These are phyloP conservation scores for Timandra comae DNA, from an alignment of 2,888 invertebrate species.

Conservation along the genomic window DNA sequence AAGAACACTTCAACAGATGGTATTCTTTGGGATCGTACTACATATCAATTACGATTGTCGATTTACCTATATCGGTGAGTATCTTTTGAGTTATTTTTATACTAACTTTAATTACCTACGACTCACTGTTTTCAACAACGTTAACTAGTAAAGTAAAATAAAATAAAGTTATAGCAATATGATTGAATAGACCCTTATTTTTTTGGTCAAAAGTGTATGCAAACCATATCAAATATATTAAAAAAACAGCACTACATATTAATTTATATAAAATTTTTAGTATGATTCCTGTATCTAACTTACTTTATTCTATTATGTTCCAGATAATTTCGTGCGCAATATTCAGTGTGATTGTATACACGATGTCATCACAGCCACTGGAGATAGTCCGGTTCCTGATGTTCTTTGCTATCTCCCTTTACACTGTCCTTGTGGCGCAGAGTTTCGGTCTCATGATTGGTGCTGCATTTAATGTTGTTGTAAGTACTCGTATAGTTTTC, in stretches of 20 bases:
- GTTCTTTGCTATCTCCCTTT: slow-evolving; percentile 88
- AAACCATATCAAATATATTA: no score
- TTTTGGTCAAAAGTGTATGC: no score
- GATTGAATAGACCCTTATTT: no score
- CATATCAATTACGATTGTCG: slow-evolving; percentile 83
- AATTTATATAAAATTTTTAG: no score
- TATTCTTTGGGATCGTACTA: slow-evolving; percentile 91
- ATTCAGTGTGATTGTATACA: slow-evolving; percentile 87
- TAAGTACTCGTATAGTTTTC: slow-evolving; percentile 62
- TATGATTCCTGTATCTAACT: no score
- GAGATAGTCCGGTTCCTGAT: slow-evolving; percentile 87
- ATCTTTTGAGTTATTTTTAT: no score
- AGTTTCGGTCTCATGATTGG: slow-evolving; percentile 95
- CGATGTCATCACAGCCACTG: slow-evolving; percentile 92
- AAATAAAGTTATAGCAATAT: no score
- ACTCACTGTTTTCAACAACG: no score
- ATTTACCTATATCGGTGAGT: slow-evolving; percentile 86
- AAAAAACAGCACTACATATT: no score
- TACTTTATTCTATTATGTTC: slow-evolving; percentile 25
- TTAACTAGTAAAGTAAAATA: no score
- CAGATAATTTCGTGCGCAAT: slow-evolving; percentile 82
- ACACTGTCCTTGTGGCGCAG: slow-evolving; percentile 93
- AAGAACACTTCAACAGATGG: slow-evolving; percentile 93
- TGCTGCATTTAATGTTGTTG: slow-evolving; percentile 89
- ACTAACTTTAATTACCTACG: no score